Evolutionary conservation across 2,888 invertebrate species (phyloP), one percentile per base, ranked within the genome.

Genomic region (Polyommatus iphigenia): DNA sequence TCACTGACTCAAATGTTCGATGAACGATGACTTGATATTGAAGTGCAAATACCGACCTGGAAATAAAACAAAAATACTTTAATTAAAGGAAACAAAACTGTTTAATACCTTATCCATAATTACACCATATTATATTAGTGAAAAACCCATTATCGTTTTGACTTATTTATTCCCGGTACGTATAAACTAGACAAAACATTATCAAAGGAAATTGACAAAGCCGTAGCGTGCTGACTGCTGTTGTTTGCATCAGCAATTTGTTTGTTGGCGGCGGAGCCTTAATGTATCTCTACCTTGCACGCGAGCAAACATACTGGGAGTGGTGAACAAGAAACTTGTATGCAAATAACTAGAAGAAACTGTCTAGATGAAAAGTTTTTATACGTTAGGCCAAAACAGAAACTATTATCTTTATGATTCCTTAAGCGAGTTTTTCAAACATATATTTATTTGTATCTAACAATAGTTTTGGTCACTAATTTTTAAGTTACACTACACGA

Each of bases 161-260:
- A 10, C 41, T 41, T 41, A 41, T 41, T 41, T 46, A 46, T 46
- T 10, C 10, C 10, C 10, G 10, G 46, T 46, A 46, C 10, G 46
- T 46, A 3, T 20, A 59, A 59, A 20, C 6, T 59, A 20, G 20
- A 59, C 20, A 59, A 59, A 85, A 87, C 89, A 85, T 86, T 29
- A 72, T 72, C 72, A 72, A n/a, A 72, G 41, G n/a, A 72, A 90
- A 91, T 91, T 91, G 91, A 92, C 91, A 91, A 90, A 89, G 90
- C 88, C 90, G 90, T 87, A 87, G 93, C 93, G 93, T 94, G 94
- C 88, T 89, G 88, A 54, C 54, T 54, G 54, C 54, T 88, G 87
- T 90, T 88, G 93, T 94, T 94, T 94, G 94, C 93, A 93, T 93
- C 91, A 85, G 90, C 93, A 93, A 93, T 93, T 93, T 93, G 93